Evolutionary conservation across 2,888 invertebrate genomes (phyloP).

Genomic region (Formica aserva): DNA sequence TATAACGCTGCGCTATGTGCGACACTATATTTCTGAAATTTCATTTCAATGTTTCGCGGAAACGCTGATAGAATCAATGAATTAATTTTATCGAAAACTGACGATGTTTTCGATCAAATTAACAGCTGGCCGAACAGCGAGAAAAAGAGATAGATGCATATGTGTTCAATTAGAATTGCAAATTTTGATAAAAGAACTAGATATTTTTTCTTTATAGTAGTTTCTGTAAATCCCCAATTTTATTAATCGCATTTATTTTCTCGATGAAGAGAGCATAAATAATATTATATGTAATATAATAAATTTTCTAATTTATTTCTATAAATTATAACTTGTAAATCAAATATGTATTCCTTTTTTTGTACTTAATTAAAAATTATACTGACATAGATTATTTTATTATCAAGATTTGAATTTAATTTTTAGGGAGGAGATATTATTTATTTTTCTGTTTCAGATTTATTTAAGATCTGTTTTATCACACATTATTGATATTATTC

Average conservation of each 20-base stretch:
- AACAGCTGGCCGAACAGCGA: background rate
- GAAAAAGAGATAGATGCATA: background rate
- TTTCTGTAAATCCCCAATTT: background rate
- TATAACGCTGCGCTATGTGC: background rate
- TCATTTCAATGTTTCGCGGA: constrained; percentile 14
- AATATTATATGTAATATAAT: background rate
- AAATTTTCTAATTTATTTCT: background rate
- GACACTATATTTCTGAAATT: background rate
- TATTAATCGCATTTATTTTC: background rate
- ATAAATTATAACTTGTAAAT: background rate
- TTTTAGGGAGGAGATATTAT: background rate
- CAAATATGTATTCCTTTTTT: background rate
- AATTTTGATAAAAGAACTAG: background rate
- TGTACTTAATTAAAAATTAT: background rate
- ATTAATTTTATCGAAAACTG: background rate
- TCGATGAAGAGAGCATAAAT: background rate
- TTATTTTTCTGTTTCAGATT: background rate
- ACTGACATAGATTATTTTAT: background rate
- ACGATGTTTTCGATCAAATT: background rate
- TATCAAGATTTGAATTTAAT: background rate
- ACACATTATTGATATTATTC: background rate
- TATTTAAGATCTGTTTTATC: background rate
- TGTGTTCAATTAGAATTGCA: background rate
- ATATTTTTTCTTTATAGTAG: background rate
- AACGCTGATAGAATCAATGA: background rate